Evolutionary conservation across 2,797 vertebrate genomes (phyloP), one percentile per base, ranked within the genome.

Genomic region (Anniella stebbinsi): DNA sequence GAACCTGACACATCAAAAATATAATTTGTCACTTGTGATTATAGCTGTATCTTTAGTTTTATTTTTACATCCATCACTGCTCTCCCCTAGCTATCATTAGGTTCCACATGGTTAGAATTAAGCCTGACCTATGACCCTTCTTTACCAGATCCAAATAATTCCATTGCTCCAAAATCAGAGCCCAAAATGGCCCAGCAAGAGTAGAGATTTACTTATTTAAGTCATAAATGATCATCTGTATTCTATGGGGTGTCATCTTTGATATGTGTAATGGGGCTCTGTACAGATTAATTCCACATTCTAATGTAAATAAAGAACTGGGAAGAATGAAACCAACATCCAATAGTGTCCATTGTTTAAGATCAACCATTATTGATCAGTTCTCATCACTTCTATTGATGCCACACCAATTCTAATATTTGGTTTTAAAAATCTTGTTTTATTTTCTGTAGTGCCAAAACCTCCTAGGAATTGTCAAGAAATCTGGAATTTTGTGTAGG

Each of bases 1-100:
- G 93, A 94, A 95, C 94, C 95, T 95, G 95, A 96, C 95, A 95
- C 93, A 95, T 95, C 94, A 96, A 96, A 96, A 96, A 96, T 96
- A 90, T 93, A 90, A 92, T 95, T 95, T 96, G 93, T 96, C 95
- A 94, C 87, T 94, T 95, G 91, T 94, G 94, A 95, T 96, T 97
- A 95, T 95, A 95, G 92, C 92, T 95, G 94, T 96, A 94, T 92
- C 93, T 93, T 93, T 93, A 91, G 88, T 95, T 96, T 93, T 94
- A 95, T 95, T 95, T 96, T 96, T 95, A 90, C 93, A 86, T 94
- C 91, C 89, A 15, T 92, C 93, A 93, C 36, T 85, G 91, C 88
- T 95, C 92, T 96, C 93, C 92, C 93, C 82, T 95, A 95, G 91
- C 95, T 96, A 95, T 96, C 95, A 86, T 96, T 95, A 95, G 91